Percentiles rank a stretch among this genome's conserved stretches.
Evolutionary conservation across 2,113 vertebrate species (phyloP).

Genomic region (Pomatorhinus ruficollis): DNA sequence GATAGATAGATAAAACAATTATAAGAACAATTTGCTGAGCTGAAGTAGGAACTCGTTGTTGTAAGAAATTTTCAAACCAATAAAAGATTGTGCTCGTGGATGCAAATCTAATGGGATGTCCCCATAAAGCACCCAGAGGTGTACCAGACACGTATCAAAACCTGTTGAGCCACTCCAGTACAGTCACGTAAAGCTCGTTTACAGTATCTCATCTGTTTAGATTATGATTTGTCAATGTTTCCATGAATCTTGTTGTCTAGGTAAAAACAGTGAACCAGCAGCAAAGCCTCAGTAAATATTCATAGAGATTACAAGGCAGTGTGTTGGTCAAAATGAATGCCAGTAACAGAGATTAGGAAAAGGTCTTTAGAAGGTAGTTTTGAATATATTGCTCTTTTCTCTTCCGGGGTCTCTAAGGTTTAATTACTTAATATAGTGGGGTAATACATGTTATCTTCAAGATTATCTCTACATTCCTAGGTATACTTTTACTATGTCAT

Average conservation of each 20-base stretch:
- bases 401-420: neutral
- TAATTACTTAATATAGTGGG: neutral
- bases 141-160: neutral
- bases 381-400: neutral
- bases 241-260: neutral
- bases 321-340: neutral
- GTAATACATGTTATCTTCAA: neutral
- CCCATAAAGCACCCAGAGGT: neutral
- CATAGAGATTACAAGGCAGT: neutral
- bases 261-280: neutral
- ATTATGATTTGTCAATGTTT: neutral
- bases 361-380: neutral
- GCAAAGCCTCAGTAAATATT: neutral
- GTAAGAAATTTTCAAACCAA: neutral
- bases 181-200: conserved; percentile 6
- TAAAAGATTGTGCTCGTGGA: neutral
- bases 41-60: neutral
- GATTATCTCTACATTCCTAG: neutral
- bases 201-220: conserved; percentile 25
- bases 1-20: neutral
- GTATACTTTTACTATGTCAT: neutral
- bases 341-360: neutral
- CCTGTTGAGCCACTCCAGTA: neutral
- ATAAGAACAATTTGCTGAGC: neutral
- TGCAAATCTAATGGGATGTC: neutral